Base-by-base conservation (phyloP, 2,113 vertebrate species). In the Dryoscopus gambensis region DNA sequence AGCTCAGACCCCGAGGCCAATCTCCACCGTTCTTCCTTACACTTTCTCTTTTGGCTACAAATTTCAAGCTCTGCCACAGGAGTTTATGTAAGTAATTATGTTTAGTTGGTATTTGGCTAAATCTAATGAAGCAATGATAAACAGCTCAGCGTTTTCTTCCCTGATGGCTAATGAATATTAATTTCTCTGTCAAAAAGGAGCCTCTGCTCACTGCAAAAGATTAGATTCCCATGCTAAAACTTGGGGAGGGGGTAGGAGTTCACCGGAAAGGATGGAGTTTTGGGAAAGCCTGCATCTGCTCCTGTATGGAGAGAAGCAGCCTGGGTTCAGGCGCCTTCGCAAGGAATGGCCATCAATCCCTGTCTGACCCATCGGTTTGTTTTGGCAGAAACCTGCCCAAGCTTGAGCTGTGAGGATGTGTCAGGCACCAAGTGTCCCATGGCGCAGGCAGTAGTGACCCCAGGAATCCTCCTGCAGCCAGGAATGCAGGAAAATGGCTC, bases 121-220 rank as follows among this genome's bases (percentile, higher is more conserved):
- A 97, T 96, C 95, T 98, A 98, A 98, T 97, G 97, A 98, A 97
- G 96, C 97, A 94, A 63, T 67, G 95, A 97, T 91, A 97, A 98
- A 98, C 98, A 98, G 91, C 97, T 95, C 97, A 96, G 95, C 85
- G 4, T 96, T 97, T 97, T 96, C 94, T 94, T 89, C 86, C 93
- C 94, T 44, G 60, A 88, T 87, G 96, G 91, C 96, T 98, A 97
- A 98, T 97, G 97, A 98, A 97, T 98, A 98, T 98, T 98, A 98
- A 98, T 98, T 96, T 89, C 55, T 82, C 97, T 97, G 97, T 96
- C 98, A 97, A 33, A 84, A 82, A 85, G 77, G 63, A 63, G 81
- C 92, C 89, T 93, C 91, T 93, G 87, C 64, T 91, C 55, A 0
- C 53, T 37, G 85, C 65, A 60, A 67, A 42, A 86, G 49, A 73